A percentile compares a stretch with the other conserved stretches of the same genome.
Evolutionary conservation across 2,797 vertebrate species (phyloP).

Genomic region (Darevskia nairensis): DNA sequence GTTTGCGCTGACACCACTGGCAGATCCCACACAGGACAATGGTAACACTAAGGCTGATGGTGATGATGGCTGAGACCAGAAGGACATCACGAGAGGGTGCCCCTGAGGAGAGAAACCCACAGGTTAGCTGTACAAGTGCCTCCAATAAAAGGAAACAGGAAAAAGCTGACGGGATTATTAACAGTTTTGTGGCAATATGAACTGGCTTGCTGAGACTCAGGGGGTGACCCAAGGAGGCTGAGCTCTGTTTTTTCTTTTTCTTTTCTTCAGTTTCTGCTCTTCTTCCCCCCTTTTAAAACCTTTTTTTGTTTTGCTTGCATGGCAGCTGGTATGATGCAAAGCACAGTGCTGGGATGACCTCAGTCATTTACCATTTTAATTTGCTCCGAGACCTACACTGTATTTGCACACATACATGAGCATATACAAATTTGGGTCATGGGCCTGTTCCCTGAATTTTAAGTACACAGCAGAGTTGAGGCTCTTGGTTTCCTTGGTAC

Average conservation of each 20-base stretch:
- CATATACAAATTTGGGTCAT: too few species aligned
- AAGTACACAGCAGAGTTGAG: background rate
- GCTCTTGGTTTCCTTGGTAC: background rate
- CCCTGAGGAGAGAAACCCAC: slow-evolving; percentile 79
- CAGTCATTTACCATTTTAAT: too few species aligned
- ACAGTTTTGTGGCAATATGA: background rate
- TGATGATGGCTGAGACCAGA: slow-evolving; percentile 96
- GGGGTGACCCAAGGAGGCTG: too few species aligned
- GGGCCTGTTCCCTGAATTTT: too few species aligned
- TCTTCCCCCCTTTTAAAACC: too few species aligned
- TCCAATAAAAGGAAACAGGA: background rate
- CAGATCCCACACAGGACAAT: slow-evolving; percentile 97
- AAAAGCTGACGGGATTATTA: background rate
- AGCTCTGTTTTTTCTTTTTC: too few species aligned
- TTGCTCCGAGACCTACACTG: too few species aligned
- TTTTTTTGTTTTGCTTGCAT: too few species aligned
- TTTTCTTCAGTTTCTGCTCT: too few species aligned
- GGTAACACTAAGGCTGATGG: slow-evolving; percentile 96
- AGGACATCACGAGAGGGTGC: slow-evolving; percentile 93
- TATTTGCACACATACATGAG: too few species aligned
- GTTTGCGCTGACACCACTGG: slow-evolving; percentile 98
- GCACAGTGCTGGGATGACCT: too few species aligned
- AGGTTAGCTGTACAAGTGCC: background rate
- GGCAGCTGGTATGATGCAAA: too few species aligned
- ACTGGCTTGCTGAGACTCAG: background rate